phyloP scores from a whole-genome alignment of 2,888 invertebrate species.

The Drosophila recens region DNA sequence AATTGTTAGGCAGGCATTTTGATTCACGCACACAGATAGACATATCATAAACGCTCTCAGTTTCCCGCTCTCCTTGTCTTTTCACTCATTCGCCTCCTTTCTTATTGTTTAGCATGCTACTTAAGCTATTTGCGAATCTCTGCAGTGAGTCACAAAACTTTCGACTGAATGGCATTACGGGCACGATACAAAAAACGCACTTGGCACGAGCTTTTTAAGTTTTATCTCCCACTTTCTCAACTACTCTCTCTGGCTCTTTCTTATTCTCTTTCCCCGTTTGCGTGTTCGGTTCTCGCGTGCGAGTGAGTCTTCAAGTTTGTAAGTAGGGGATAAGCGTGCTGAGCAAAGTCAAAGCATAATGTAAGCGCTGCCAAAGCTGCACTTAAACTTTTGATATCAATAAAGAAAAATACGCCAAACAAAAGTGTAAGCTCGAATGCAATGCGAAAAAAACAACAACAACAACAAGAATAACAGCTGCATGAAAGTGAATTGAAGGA shows the following conservation, averaged over 20 bases:
- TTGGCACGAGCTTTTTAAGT: constrained; percentile 31
- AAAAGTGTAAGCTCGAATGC: constrained; percentile 50
- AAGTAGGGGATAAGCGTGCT: constrained; percentile 69
- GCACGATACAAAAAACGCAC: constrained; percentile 25
- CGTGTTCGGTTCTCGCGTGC: constrained; percentile 34
- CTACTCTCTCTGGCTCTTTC: neutral
- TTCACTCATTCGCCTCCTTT: neutral
- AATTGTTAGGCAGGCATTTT: constrained; percentile 31
- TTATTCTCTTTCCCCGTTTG: constrained; percentile 8
- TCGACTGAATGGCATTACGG: constrained; percentile 30
- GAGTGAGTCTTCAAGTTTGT: constrained; percentile 47
- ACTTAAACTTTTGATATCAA: constrained; percentile 81
- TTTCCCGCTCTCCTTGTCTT: neutral
- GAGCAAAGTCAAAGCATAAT: constrained; percentile 71
- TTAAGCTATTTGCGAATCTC: constrained; percentile 44
- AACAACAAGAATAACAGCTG: constrained; percentile 23
- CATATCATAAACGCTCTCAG: constrained; percentile 31
- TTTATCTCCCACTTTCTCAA: constrained; percentile 7
- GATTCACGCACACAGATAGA: constrained; percentile 20
- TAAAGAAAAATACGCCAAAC: constrained; percentile 50
- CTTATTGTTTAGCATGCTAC: constrained; percentile 42
- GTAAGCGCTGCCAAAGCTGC: constrained; percentile 77
- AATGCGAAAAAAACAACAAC: constrained; percentile 35
- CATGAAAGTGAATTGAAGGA: constrained; percentile 56
- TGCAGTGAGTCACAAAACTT: constrained; percentile 45